A percentile compares a stretch with the other conserved stretches of the same genome.
These are phyloP conservation scores for Tetramorium simillimum DNA, from an alignment of 1,140 invertebrate species.

Conservation along the genomic window DNA sequence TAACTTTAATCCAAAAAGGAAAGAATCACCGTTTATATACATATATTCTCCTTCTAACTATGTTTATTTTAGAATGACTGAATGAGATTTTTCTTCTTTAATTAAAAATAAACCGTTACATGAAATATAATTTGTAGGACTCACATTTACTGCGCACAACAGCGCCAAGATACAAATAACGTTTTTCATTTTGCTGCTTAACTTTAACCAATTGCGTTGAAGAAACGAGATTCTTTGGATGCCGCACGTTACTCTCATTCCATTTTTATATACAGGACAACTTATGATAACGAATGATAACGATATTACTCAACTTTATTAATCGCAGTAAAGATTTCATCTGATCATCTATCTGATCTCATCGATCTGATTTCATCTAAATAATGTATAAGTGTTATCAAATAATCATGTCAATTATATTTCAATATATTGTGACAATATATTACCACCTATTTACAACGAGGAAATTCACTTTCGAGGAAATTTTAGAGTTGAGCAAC, in stretches of 20 bases:
- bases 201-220: neutral
- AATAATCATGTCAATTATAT: neutral
- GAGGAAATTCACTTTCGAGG: neutral
- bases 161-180: conserved; percentile 19
- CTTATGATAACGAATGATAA: conserved; percentile 35
- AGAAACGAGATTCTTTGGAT: neutral
- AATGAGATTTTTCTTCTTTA: neutral
- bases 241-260: neutral
- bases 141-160: conserved; percentile 11
- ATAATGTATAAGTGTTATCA: neutral
- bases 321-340: neutral
- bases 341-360: conserved; percentile 8
- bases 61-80: neutral
- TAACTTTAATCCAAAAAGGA: neutral
- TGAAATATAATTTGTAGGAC: conserved; percentile 5
- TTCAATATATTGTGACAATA: neutral
- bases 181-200: conserved; percentile 18
- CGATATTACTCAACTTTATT: neutral
- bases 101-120: neutral
- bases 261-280: conserved; percentile 27
- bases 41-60: neutral
- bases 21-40: neutral
- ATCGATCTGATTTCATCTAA: too few species aligned
- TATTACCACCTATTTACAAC: neutral
- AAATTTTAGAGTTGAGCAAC: neutral